A percentile compares a stretch with the other conserved stretches of the same genome.
phyloP scores from a whole-genome alignment of 2,888 invertebrate species.

The Thereva unica region DNA sequence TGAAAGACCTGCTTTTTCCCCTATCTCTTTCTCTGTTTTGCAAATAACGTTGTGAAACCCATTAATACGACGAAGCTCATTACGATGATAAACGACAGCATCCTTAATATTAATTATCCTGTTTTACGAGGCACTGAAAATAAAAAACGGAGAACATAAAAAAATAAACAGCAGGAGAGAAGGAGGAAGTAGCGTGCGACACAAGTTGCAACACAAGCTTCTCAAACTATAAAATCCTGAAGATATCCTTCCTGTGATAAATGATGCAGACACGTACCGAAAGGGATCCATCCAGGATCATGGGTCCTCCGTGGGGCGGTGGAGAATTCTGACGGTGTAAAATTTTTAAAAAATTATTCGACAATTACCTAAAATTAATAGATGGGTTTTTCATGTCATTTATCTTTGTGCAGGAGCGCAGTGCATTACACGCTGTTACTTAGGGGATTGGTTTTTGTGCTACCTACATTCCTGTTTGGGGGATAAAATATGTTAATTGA shows the following conservation, averaged over 20 bases:
- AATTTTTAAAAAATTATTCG: constrained; percentile 32
- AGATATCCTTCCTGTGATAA: constrained; percentile 21
- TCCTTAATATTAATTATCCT: constrained; percentile 36
- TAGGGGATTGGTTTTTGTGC: no score
- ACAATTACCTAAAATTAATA: constrained; percentile 12
- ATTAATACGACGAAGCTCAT: constrained; percentile 18
- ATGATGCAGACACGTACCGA: constrained; percentile 29
- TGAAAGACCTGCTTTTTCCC: constrained; percentile 24
- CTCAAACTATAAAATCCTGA: not conserved
- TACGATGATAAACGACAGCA: constrained; percentile 31
- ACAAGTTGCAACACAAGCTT: constrained; percentile 32
- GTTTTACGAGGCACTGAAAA: constrained; percentile 12
- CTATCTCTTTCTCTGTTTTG: not conserved
- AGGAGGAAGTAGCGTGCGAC: not conserved
- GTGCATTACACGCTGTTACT: no score
- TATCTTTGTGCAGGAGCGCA: no score
- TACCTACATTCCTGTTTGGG: no score
- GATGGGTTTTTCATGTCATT: not conserved
- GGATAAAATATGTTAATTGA: no score
- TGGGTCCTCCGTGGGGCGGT: no score
- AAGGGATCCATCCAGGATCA: constrained; percentile 25
- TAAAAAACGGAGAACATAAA: no score
- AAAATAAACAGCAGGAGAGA: no score
- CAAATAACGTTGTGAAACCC: not conserved
- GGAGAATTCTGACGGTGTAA: constrained; percentile 10